Evolutionary conservation across 2,113 vertebrate genomes (phyloP), one percentile per base, ranked within the genome.

Genomic region (Pluvialis apricaria): DNA sequence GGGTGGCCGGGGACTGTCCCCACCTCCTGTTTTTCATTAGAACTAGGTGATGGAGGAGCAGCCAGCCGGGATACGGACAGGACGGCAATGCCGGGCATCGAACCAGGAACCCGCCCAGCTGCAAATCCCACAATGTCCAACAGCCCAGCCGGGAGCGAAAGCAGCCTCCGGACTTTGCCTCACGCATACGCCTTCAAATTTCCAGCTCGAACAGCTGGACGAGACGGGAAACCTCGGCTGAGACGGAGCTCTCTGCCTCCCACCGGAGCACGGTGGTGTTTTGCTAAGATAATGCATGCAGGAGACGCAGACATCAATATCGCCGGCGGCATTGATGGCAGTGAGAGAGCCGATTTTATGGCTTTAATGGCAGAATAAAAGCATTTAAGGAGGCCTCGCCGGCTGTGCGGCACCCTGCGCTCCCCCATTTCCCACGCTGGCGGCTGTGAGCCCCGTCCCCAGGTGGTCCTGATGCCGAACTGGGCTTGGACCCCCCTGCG

Each of bases 251-350:
- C 45, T 20, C 19, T 13, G 57, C 31, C 20, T 52, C 36, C 19
- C 9, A 0, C 8, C 0, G 3, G 58, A 31, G 32, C 28, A 1
- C 1, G 0, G 10, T 8, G 15, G 11, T 24, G 5, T 5, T 31
- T n/a, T 15, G 34, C 34, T 13, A 12, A 77, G 72, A 61, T 8
- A 18, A 51, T 25, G 25, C 1, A 1, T 10, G 11, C 1, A 4
- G 32, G 54, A 47, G 10, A 13, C 1, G 11, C 1, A 0, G 29
- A 28, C 18, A 21, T 9, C 4, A 26, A 2, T 24, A 21, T 34
- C 25, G 1, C 28, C 16, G 5, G 49, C 34, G 29, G 60, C 11
- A 2, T 4, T 1, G 15, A 13, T 4, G 32, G 51, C 57, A 44
- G 54, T 4, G 4, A 32, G 25, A 73, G 25, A 36, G 34, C 9